phyloP scores from a whole-genome alignment of 2,888 invertebrate species.

The Monoplex corrugatus region DNA sequence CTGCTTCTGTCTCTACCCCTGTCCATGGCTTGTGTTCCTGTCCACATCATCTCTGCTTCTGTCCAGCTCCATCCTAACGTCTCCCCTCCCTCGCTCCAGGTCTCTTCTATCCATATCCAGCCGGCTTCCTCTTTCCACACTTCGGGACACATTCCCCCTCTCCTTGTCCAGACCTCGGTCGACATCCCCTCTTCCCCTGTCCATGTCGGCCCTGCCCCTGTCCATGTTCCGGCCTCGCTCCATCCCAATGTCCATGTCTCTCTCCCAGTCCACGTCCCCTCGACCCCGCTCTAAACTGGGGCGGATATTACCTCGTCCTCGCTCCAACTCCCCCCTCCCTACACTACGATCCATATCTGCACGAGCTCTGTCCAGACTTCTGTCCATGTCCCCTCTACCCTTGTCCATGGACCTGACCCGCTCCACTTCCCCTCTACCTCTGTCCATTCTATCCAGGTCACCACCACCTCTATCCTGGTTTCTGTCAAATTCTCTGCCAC shows the following conservation, averaged over 20 bases:
- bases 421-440: neutral
- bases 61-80: neutral
- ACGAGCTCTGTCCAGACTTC: neutral
- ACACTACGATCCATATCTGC: neutral
- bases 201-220: slow-evolving; percentile 9
- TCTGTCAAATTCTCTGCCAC: neutral
- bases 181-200: neutral
- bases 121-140: neutral
- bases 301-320: neutral
- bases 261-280: neutral
- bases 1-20: neutral
- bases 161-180: neutral
- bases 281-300: neutral
- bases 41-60: neutral
- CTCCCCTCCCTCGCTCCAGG: neutral
- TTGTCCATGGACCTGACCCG: neutral
- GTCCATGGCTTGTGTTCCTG: slow-evolving; percentile 10
- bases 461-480: neutral
- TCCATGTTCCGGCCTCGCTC: slow-evolving; percentile 1
- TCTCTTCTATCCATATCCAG: neutral
- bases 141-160: slow-evolving; percentile 6
- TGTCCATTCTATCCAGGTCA: neutral
- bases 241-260: neutral
- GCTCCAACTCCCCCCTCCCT: slow-evolving; percentile 10
- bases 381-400: neutral